Conservation (phyloP, 1,140 invertebrate genomes). For the Monomorium pharaonis region DNA sequence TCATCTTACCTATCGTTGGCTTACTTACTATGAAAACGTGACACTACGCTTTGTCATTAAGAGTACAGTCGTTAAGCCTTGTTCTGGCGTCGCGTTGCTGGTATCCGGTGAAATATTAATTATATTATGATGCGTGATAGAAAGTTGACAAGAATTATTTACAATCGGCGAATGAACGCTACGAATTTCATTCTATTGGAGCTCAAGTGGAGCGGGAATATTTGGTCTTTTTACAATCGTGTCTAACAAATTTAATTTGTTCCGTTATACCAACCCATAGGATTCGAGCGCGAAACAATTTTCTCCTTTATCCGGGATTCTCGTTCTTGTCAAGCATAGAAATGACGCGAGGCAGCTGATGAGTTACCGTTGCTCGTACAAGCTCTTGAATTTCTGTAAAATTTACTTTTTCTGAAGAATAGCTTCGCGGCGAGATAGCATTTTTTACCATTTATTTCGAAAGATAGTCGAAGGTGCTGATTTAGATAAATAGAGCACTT, state of each 20-base stretch:
- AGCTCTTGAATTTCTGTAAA: conserved; percentile 24
- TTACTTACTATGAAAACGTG: conserved; percentile 43
- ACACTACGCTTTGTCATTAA: conserved; percentile 45
- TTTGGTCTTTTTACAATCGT: neutral
- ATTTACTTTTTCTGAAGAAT: conserved; percentile 11
- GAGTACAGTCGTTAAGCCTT: conserved; percentile 52
- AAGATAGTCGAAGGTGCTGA: conserved; percentile 10
- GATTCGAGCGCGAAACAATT: conserved; percentile 8
- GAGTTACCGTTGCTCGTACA: neutral
- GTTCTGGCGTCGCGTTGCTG: conserved; percentile 40
- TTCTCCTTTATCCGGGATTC: neutral
- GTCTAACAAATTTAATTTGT: neutral
- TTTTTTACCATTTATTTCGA: conserved; percentile 51
- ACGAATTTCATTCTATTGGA: neutral
- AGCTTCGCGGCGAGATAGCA: neutral
- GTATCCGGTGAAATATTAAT: conserved; percentile 49
- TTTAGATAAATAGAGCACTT: conserved; percentile 47
- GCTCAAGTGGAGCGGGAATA: neutral
- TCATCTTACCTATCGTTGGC: conserved; percentile 48
- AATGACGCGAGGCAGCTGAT: neutral
- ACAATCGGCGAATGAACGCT: neutral
- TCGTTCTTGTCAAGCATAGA: neutral
- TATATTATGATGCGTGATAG: neutral
- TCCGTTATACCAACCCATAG: neutral
- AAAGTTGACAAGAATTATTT: conserved; percentile 1